Base-by-base conservation (phyloP, 2,113 vertebrate species). In the Orientallactaga bullata region DNA sequence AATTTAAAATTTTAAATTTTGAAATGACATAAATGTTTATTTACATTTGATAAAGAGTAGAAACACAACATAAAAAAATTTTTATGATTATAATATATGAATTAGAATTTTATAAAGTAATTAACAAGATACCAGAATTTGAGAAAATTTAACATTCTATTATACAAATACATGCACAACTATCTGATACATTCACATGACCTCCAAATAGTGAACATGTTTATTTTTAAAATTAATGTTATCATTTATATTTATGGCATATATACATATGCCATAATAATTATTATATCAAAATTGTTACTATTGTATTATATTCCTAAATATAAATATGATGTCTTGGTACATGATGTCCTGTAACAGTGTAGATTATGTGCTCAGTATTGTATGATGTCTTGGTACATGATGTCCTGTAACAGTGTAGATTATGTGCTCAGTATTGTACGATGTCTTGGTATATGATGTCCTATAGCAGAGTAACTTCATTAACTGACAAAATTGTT, bases 41-140 rank as follows among this genome's bases (percentile, higher is more conserved):
- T 2, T 28, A 26, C 71, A 55, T 79, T 1, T 42, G 42, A 4
- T 18, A 66, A 77, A 71, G 87, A 51, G 1, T 24, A 80, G 21
- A 42, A 88, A n/a, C 32, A 47, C 84, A 89, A 90, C 76, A n/a
- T 91, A 91, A 32, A 24, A 32, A 55, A 15, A 35, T 12, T 55
- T 47, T 11, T 76, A 76, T 78, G 7, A 66, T 42, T 51, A 13
- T 77, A 73, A 65, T 74, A n/a, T 91, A 83, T 85, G n/a, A 89
- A 37, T 89, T 76, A n/a, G 4, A 15, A 79, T 60, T 69, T 0
- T 74, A 32, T 35, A 77, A 88, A 77, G 4, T 21, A 66, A 89
- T 79, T 55, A 42, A 58, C 42, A 89, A 92, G 78, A 39, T 51
- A 18, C n/a, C 15, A 91, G 39, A 69, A 66, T 72, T 83, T 93